Evolutionary conservation across 2,888 invertebrate genomes (phyloP), one percentile per base, ranked within the genome.

Genomic region (Plagiodera versicolora): DNA sequence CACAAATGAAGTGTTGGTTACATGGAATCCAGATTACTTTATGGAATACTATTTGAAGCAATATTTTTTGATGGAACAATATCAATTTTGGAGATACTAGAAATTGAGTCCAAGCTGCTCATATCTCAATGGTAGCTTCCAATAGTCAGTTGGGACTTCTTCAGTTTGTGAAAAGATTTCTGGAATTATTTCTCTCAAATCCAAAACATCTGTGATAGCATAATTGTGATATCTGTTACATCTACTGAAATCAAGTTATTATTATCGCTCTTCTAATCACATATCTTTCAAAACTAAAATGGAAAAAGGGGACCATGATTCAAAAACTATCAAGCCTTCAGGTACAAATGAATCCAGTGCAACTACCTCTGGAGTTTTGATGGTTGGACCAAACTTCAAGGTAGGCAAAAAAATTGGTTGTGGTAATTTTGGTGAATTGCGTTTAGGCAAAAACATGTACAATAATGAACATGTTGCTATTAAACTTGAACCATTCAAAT

Each of bases 381-480:
- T 98, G 97, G 98, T 99, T 76, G 98, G 98, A 74, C 98, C 98
- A 79, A 98, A 98, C 86, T 98, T 97, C 84, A 91, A 97, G 81
- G 98, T 99, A 77, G 98, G 98, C 76, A 98, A 98, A 86, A 98
- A 99, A 85, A 99, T 99, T 80, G 98, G 98, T 81, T 96, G 96
- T 87, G 98, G 98, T 77, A 99, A 99, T 85, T 99, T 99, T 81
- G 98, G 98, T 72, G 98, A 99, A 86, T 88, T 99, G 74, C 89
- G 98, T 81, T 89, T 99, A 81, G 98, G 97, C 92, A 98, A 98
- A 87, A 99, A 99, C 85, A 88, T 99, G 79, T 98, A 98, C 88
- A 99, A 96, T 87, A 98, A 96, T 88, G 98, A 99, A 87, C 98
- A 98, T 87, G 98, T 99, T 83, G 98, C 98, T 82, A 98, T 98